Evolutionary conservation across 2,113 vertebrate species (phyloP), one percentile per base, ranked within the genome.

Genomic region (Pungitius pungitius): DNA sequence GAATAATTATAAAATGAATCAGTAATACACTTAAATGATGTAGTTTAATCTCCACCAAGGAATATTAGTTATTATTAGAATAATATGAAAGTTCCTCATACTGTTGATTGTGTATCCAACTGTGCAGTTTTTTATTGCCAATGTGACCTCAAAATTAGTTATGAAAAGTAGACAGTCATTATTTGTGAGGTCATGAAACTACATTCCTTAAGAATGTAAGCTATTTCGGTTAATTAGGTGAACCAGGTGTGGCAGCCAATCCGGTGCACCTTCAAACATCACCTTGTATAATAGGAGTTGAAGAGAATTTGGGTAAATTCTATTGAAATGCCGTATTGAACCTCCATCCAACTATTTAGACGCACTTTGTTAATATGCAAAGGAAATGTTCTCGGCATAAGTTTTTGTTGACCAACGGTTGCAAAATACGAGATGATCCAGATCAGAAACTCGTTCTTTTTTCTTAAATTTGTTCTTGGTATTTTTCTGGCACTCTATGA

Each of bases 1-100:
- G 24, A 10, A 18, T 15, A 55, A 35, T 14, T 15, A 30, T 42
- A 22, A 66, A 13, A 47, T 42, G 33, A 26, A 55, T 64, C 20
- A 64, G 51, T 43, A 35, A 4, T 26, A 26, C 1, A 30, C 4
- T 42, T 54, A 45, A 35, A 55, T 47, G 4, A 2, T 18, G 7
- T 43, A 37, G 30, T 30, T 60, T 1, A 67, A 82, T 40, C 13
- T 39, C 40, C 12, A 70, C 62, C 17, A n/a, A 64, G 68, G 7
- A n/a, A 30, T 57, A 18, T 35, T 18, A 58, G 8, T 37, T 24
- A 6, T 69, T 13, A 30, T 14, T 30, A 33, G 43, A n/a, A 30
- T 45, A 8, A 58, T 35, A 49, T 59, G 1, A 18, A 47, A 37
- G 52, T 11, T 12, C 39, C 6, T n/a, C 11, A n/a, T 42, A 13